Evolutionary conservation across 2,113 vertebrate species (phyloP).

Genomic region (Coracopsis vasa): DNA sequence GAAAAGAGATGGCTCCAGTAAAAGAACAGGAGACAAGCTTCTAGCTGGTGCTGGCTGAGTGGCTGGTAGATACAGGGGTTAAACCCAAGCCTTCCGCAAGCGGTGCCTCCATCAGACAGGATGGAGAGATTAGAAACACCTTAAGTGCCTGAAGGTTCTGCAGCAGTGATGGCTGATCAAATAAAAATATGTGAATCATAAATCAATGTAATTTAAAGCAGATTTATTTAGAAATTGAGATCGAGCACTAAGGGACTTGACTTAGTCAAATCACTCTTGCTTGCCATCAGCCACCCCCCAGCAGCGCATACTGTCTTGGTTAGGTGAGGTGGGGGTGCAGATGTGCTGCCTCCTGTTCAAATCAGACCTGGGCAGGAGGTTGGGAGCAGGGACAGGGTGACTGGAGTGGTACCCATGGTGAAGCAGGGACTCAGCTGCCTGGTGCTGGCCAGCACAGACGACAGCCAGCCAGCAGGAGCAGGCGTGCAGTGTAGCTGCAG

Average conservation of each 20-base stretch:
- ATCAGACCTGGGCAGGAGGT: not conserved
- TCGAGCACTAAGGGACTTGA: not conserved
- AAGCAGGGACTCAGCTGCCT: not conserved
- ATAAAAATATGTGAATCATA: constrained; percentile 57
- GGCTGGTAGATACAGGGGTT: not conserved
- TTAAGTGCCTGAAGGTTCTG: constrained; percentile 25
- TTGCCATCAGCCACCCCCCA: not conserved
- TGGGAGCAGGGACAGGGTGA: not conserved
- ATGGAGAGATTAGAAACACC: constrained; percentile 27
- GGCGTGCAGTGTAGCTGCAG: not conserved
- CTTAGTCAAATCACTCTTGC: not conserved
- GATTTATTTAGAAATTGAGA: constrained; percentile 45
- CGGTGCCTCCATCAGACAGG: not conserved
- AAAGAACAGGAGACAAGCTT: not conserved
- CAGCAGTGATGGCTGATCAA: constrained; percentile 8
- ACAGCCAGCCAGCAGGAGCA: not conserved
- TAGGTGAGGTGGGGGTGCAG: not conserved
- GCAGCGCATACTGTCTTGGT: accelerated
- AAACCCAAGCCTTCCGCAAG: not conserved
- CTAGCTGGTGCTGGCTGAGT: not conserved
- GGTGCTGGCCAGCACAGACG: not conserved
- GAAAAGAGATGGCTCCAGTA: not conserved
- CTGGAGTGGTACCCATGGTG: not conserved
- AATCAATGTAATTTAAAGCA: constrained; percentile 58
- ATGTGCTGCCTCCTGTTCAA: not conserved